phyloP scores from a whole-genome alignment of 2,113 vertebrate species.

The Vireo altiloquus region DNA sequence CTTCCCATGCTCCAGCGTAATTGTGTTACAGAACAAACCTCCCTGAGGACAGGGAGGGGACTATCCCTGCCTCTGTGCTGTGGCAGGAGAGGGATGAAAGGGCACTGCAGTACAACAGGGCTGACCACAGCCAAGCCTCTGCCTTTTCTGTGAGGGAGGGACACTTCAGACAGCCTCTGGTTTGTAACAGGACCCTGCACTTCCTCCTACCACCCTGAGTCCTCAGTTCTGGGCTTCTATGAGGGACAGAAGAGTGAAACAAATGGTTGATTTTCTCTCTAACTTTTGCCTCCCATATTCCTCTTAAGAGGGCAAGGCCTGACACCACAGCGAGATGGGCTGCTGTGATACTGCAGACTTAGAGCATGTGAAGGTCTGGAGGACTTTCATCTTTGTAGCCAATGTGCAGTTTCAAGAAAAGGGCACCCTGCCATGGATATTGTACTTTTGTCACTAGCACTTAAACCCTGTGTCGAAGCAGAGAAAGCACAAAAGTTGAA shows the following conservation, averaged over 20 bases:
- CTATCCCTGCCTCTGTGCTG: neutral
- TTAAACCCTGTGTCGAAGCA: neutral
- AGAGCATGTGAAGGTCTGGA: neutral
- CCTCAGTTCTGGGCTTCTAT: neutral
- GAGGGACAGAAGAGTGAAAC: neutral
- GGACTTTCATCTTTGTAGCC: neutral
- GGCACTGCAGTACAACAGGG: neutral
- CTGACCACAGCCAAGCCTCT: neutral
- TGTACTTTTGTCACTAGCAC: neutral
- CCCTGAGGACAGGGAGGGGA: neutral
- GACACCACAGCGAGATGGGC: neutral
- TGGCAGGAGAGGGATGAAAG: neutral
- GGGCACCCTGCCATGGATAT: neutral
- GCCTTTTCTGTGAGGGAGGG: fast-evolving
- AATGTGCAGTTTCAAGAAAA: neutral
- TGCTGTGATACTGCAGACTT: neutral
- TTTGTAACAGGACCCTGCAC: neutral
- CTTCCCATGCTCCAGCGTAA: neutral
- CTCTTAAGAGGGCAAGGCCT: neutral
- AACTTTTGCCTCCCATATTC: neutral
- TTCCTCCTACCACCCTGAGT: neutral
- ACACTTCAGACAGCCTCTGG: neutral
- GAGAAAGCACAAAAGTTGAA: neutral
- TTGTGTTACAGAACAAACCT: neutral
- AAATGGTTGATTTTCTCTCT: neutral